These are phyloP conservation scores for Atherinomorus stipes DNA, from an alignment of 2,113 vertebrate species.

Conservation along the genomic window DNA sequence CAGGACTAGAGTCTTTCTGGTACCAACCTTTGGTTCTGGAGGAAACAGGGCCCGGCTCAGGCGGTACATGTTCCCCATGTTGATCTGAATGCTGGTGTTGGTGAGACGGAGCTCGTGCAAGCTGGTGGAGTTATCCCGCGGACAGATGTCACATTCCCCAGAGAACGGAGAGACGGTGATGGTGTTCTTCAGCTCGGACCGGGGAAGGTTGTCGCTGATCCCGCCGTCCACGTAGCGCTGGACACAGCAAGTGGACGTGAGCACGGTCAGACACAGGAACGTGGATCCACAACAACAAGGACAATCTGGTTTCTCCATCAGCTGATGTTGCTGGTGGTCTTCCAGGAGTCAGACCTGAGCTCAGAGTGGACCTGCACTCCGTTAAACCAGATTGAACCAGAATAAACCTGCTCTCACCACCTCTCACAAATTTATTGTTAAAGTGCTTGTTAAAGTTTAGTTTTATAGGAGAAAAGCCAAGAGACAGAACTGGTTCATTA, in stretches of 20 bases:
- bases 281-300: too few relatives aligned
- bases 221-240: constrained; percentile 94
- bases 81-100: constrained; percentile 89
- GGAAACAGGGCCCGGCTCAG: constrained; percentile 85
- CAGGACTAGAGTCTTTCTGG: too few relatives aligned
- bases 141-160: constrained; percentile 94
- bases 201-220: constrained; percentile 87
- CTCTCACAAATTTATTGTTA: too few relatives aligned
- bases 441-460: too few relatives aligned
- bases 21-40: constrained; percentile 85
- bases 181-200: constrained; percentile 86
- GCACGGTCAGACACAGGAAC: background rate
- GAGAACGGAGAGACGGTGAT: constrained; percentile 93
- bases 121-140: constrained; percentile 86
- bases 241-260: background rate
- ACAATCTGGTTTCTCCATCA: too few relatives aligned
- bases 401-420: too few relatives aligned
- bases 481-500: too few relatives aligned
- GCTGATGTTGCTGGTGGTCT: too few relatives aligned
- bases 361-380: too few relatives aligned
- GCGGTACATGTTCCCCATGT: constrained; percentile 87
- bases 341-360: too few relatives aligned
- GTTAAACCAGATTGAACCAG: too few relatives aligned
- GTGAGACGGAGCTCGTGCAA: constrained; percentile 87
- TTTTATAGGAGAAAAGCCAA: too few relatives aligned